phyloP scores from a whole-genome alignment of 2,888 invertebrate species.

The Elaeidobius kamerunicus region DNA sequence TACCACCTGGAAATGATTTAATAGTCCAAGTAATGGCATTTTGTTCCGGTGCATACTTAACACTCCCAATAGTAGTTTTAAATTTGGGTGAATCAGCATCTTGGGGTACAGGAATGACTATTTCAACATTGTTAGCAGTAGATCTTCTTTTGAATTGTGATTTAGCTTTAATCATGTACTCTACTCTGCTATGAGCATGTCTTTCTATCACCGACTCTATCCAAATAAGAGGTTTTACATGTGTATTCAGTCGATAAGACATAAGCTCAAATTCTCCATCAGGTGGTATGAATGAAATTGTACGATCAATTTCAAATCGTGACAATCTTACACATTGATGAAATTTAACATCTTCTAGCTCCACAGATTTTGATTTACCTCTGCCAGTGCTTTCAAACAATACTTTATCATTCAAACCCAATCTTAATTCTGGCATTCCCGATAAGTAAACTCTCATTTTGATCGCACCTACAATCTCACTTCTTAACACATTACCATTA shows the following conservation, averaged over 20 bases:
- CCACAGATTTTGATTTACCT: conserved; percentile 96
- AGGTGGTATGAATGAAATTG: conserved; percentile 97
- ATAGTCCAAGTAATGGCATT: conserved; percentile 97
- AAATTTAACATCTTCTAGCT: conserved; percentile 97
- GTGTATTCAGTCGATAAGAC: conserved; percentile 96
- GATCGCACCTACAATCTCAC: conserved; percentile 97
- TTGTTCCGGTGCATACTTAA: conserved; percentile 96
- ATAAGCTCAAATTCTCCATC: conserved; percentile 99
- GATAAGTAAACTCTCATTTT: conserved; percentile 98
- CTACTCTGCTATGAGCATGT: conserved; percentile 95
- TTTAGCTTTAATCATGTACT: conserved; percentile 99
- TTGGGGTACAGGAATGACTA: conserved; percentile 91
- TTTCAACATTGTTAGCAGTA: conserved; percentile 98
- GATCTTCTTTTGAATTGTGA: conserved; percentile 97
- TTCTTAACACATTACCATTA: conserved; percentile 93
- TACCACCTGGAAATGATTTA: conserved; percentile 96
- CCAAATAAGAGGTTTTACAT: conserved; percentile 96
- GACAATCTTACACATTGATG: conserved; percentile 97
- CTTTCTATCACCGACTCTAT: conserved; percentile 98
- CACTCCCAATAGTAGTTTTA: conserved; percentile 95
- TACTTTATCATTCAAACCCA: conserved; percentile 97
- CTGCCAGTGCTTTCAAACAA: conserved; percentile 96
- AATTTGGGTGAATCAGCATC: conserved; percentile 99
- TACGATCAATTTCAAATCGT: conserved; percentile 96
- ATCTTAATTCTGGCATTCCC: conserved; percentile 96